These are phyloP conservation scores for Moxostoma hubbsi DNA, from an alignment of 2,797 vertebrate species.

Conservation along the genomic window DNA sequence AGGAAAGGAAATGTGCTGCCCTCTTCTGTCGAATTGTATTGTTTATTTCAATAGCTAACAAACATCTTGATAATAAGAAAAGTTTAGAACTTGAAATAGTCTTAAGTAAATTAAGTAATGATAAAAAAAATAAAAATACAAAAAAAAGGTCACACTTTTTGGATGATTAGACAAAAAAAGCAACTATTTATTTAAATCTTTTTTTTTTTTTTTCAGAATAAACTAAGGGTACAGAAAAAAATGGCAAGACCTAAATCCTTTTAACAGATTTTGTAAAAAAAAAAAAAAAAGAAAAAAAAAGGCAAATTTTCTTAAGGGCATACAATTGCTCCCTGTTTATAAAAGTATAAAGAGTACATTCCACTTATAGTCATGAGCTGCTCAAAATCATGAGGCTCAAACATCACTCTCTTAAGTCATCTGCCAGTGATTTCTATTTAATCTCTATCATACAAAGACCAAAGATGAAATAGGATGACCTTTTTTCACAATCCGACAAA, in stretches of 20 bases:
- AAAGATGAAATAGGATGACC: neutral
- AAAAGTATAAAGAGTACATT: conserved; percentile 42
- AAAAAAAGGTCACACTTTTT: conserved; percentile 10
- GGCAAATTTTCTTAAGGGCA: neutral
- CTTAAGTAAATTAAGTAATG: conserved; percentile 59
- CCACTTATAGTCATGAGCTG: conserved; percentile 19
- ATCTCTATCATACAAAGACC: conserved; percentile 5
- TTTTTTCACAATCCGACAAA: conserved; percentile 9
- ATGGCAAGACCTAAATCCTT: too few relatives aligned
- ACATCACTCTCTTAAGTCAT: neutral
- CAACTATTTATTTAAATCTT: too few relatives aligned
- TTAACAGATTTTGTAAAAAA: neutral
- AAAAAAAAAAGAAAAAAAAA: too few relatives aligned
- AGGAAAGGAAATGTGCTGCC: neutral
- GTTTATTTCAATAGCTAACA: conserved; percentile 79
- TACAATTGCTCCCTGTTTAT: conserved; percentile 21
- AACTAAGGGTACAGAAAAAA: neutral
- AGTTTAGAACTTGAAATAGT: conserved; percentile 69
- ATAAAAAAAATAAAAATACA: neutral
- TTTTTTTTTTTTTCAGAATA: too few relatives aligned
- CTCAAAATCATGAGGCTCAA: conserved; percentile 25
- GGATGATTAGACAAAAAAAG: conserved; percentile 23
- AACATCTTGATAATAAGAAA: conserved; percentile 74
- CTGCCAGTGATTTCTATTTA: neutral
- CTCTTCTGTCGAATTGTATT: conserved; percentile 75